These are phyloP conservation scores for Cheilosia scutellata DNA, from an alignment of 2,888 invertebrate species.

Conservation along the genomic window DNA sequence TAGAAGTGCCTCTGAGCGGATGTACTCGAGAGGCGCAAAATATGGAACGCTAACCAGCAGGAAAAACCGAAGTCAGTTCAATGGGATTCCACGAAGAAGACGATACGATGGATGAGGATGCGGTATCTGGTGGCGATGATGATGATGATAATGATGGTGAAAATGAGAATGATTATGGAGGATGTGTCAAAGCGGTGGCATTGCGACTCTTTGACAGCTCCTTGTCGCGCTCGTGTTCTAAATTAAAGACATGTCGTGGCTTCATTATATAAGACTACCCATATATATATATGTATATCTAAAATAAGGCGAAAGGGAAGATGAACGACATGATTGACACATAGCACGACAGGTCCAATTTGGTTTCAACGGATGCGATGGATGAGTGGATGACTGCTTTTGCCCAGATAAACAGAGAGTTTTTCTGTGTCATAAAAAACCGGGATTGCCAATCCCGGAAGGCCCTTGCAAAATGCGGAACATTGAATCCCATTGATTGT, in stretches of 20 bases:
- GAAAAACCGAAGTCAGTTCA: conserved; percentile 58
- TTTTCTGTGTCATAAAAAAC: conserved; percentile 20
- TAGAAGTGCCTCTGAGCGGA: conserved; percentile 59
- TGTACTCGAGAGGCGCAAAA: conserved; percentile 60
- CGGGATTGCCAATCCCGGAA: conserved; percentile 69
- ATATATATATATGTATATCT: not conserved
- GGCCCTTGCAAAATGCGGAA: conserved; percentile 39
- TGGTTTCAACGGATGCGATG: conserved; percentile 17
- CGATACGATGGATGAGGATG: not conserved
- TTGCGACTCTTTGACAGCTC: conserved; percentile 55
- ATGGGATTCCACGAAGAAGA: conserved; percentile 25
- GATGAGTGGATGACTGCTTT: conserved; percentile 15
- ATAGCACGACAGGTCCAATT: conserved; percentile 58
- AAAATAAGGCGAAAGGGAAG: not conserved
- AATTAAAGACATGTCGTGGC: conserved; percentile 47
- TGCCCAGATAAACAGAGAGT: conserved; percentile 44
- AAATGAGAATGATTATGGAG: conserved; percentile 68
- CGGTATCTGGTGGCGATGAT: conserved; percentile 20
- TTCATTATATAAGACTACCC: conserved; percentile 4
- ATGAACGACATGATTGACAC: conserved; percentile 32
- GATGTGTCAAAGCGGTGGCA: conserved; percentile 51
- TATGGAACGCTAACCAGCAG: conserved; percentile 51
- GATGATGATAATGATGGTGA: conserved; percentile 38
- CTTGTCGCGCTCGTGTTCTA: conserved; percentile 50
- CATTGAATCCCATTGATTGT: conserved; percentile 68